Percentiles rank a stretch among this genome's conserved stretches.
Conservation (phyloP, 2,888 invertebrate genomes). For the Plagodis dolabraria region DNA sequence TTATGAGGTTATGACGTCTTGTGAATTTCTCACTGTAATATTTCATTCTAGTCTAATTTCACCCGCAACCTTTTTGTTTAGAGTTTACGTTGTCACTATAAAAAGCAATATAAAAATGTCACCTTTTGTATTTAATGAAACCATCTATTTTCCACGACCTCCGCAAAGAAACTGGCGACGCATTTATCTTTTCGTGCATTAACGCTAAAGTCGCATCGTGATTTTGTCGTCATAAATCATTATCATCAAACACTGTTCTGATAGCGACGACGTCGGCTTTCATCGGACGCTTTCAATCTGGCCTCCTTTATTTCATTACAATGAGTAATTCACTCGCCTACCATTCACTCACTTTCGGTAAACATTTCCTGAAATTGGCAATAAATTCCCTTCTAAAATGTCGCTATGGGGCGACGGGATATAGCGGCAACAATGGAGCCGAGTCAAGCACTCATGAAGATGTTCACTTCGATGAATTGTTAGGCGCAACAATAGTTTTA, state of each 20-base stretch:
- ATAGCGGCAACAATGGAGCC: constrained; percentile 66
- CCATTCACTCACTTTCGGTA: constrained; percentile 79
- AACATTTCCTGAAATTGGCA: constrained; percentile 81
- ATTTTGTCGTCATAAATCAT: constrained; percentile 81
- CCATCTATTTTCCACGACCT: constrained; percentile 51
- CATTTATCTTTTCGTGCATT: constrained; percentile 78
- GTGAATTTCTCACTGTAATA: constrained; percentile 39
- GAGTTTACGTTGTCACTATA: constrained; percentile 33
- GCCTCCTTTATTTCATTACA: constrained; percentile 81
- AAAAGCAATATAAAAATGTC: constrained; percentile 39
- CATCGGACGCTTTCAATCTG: constrained; percentile 81
- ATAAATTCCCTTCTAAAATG: constrained; percentile 80
- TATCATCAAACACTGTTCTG: constrained; percentile 75
- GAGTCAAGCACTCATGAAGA: constrained; percentile 75
- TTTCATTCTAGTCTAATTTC: constrained; percentile 30
- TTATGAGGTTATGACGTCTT: constrained; percentile 49
- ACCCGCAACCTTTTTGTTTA: constrained; percentile 40
- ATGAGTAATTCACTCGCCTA: constrained; percentile 81
- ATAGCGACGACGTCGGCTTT: constrained; percentile 68
- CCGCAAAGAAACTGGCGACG: constrained; percentile 60
- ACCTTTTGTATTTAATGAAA: constrained; percentile 46
- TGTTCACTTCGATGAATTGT: constrained; percentile 82
- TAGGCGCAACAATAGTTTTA: constrained; percentile 81
- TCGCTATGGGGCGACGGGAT: constrained; percentile 59
- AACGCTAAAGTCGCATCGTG: constrained; percentile 75